These are phyloP conservation scores for Eolophus roseicapilla DNA, from an alignment of 2,113 vertebrate genomes.

Conservation along the genomic window DNA sequence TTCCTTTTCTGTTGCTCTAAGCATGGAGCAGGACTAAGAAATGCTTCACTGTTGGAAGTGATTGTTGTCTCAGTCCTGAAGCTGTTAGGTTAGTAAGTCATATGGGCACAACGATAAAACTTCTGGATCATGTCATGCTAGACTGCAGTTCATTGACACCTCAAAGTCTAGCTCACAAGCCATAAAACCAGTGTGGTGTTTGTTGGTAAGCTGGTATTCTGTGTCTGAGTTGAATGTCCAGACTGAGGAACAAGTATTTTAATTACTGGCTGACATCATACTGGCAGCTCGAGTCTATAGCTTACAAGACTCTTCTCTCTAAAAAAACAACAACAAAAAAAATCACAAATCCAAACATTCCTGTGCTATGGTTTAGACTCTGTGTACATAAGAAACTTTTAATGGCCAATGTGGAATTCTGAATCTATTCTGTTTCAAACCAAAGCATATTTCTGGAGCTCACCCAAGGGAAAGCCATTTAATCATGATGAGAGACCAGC, in stretches of 20 bases:
- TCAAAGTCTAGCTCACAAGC: not conserved
- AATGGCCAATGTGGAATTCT: not conserved
- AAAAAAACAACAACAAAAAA: no score
- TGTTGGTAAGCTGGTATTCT: not conserved
- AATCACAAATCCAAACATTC: not conserved
- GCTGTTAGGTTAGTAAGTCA: not conserved
- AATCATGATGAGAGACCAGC: constrained; percentile 9
- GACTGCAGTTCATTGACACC: not conserved
- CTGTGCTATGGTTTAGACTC: not conserved
- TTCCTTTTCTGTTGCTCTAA: not conserved
- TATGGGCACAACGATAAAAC: not conserved
- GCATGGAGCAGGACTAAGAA: not conserved
- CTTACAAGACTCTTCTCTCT: not conserved
- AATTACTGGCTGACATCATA: not conserved
- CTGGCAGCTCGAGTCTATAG: not conserved
- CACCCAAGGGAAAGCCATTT: constrained; percentile 24
- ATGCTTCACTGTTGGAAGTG: not conserved
- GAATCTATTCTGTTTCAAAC: not conserved
- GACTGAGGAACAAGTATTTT: not conserved
- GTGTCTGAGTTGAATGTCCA: not conserved
- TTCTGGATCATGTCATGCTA: not conserved
- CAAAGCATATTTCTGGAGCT: constrained; percentile 15
- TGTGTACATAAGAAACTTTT: not conserved
- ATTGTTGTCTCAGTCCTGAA: not conserved
- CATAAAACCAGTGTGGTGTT: not conserved